Evolutionary conservation across 2,888 invertebrate species (phyloP).

Genomic region (Brassicogethes aeneus): DNA sequence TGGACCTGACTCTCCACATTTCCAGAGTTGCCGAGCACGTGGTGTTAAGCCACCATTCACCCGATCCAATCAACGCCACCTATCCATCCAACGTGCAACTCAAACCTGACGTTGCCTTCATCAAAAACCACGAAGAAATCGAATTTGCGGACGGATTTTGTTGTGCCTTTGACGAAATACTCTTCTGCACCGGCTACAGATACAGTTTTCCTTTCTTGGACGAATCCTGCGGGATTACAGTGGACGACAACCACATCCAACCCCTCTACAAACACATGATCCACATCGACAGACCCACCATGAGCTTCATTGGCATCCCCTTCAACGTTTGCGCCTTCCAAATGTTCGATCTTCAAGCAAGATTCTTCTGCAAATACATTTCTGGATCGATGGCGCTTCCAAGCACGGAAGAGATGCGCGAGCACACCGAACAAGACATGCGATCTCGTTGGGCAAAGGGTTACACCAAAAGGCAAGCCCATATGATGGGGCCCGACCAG

Average conservation of each 20-base stretch:
- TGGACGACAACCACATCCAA: conserved; percentile 54
- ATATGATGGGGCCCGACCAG: conserved; percentile 72
- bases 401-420: conserved; percentile 53
- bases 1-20: conserved; percentile 65
- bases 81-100: conserved; percentile 59
- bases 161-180: conserved; percentile 54
- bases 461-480: conserved; percentile 63
- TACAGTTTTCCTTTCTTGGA: conserved; percentile 63
- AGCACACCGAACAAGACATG: conserved; percentile 47
- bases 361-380: conserved; percentile 51
- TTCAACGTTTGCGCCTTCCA: conserved; percentile 58
- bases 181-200: conserved; percentile 70
- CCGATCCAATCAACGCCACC: conserved; percentile 51
- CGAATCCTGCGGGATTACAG: conserved; percentile 49
- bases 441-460: conserved; percentile 51
- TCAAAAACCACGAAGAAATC: conserved; percentile 36
- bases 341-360: conserved; percentile 64
- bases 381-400: conserved; percentile 54
- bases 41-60: conserved; percentile 60
- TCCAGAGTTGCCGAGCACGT: conserved; percentile 57
- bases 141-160: conserved; percentile 57
- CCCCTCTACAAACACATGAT: conserved; percentile 71
- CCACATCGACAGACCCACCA: conserved; percentile 63
- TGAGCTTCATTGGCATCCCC: conserved; percentile 68
- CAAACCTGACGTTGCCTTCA: conserved; percentile 54